Percentiles rank a stretch among this genome's conserved stretches.
Evolutionary conservation across 2,888 invertebrate genomes (phyloP).

Genomic region (Drosophila macrothrix): DNA sequence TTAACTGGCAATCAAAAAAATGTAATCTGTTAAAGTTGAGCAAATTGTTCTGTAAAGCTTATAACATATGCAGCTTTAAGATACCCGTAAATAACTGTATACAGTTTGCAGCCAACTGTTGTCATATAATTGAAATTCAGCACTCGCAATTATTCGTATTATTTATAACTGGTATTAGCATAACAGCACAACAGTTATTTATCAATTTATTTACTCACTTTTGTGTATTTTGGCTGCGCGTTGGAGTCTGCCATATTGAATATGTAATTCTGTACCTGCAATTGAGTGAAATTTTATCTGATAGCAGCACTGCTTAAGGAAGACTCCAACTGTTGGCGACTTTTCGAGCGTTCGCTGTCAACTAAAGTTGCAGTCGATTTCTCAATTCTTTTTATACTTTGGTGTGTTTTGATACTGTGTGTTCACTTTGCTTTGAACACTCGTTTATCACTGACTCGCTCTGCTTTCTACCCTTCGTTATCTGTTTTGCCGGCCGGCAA

Average conservation of each 20-base stretch:
- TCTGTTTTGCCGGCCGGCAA: conserved; percentile 66
- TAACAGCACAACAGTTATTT: not conserved
- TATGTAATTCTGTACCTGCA: not conserved
- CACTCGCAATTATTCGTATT: not conserved
- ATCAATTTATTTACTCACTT: conserved; percentile 57
- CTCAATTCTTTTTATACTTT: conserved; percentile 58
- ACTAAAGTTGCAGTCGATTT: conserved; percentile 53
- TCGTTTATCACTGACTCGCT: conserved; percentile 43
- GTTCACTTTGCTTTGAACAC: conserved; percentile 38
- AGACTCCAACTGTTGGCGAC: conserved; percentile 25
- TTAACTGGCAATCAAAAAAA: conserved; percentile 4
- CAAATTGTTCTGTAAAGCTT: not conserved
- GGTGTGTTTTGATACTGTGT: conserved; percentile 12
- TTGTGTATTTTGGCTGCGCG: conserved; percentile 67
- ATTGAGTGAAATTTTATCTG: not conserved
- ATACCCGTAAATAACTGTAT: conserved; percentile 4
- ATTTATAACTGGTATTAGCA: no score
- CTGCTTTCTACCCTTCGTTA: conserved; percentile 23
- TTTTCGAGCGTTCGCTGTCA: conserved; percentile 34
- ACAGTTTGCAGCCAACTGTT: conserved; percentile 4
- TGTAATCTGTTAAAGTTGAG: not conserved
- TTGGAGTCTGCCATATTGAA: conserved; percentile 68
- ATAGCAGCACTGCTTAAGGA: conserved; percentile 3
- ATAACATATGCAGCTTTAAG: not conserved
- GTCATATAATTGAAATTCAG: conserved; percentile 5